Percentiles rank a stretch among this genome's conserved stretches.
Conservation (phyloP, 2,888 invertebrate genomes). For the Aplocera efformata region DNA sequence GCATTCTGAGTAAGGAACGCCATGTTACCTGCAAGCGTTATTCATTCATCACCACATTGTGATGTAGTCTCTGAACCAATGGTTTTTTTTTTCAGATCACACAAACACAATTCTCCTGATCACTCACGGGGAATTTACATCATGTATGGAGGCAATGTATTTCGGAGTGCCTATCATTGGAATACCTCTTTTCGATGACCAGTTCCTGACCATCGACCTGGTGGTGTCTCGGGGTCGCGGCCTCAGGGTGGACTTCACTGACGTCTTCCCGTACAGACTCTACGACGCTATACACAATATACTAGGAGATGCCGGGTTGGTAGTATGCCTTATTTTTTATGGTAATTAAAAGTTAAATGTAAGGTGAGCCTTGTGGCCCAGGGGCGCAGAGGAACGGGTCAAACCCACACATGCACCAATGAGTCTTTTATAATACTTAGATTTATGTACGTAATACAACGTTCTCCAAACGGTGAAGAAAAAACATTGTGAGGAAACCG, state of each 20-base stretch:
- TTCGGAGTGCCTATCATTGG: constrained; percentile 50
- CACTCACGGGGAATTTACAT: constrained; percentile 41
- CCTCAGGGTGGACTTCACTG: constrained; percentile 35
- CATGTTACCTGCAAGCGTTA: no score
- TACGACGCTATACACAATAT: constrained; percentile 41
- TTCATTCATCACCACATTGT: no score
- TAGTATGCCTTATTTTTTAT: not conserved
- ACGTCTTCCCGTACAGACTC: constrained; percentile 37
- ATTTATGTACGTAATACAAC: no score
- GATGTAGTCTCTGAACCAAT: no score
- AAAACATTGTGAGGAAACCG: no score
- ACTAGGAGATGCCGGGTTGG: constrained; percentile 42
- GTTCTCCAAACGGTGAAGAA: no score
- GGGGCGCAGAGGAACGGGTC: no score
- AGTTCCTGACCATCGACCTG: constrained; percentile 40
- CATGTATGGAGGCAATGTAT: constrained; percentile 45
- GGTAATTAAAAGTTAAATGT: no score
- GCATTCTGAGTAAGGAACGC: constrained; percentile 48
- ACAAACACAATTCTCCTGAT: constrained; percentile 45
- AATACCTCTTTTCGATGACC: constrained; percentile 45
- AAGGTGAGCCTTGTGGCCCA: no score
- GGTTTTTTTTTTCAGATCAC: constrained; percentile 39
- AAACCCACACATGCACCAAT: no score
- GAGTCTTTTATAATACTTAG: no score
- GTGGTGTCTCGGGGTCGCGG: constrained; percentile 36